Base-by-base conservation (phyloP, 2,113 vertebrate species). In the Neolamprologus fasciatus region DNA sequence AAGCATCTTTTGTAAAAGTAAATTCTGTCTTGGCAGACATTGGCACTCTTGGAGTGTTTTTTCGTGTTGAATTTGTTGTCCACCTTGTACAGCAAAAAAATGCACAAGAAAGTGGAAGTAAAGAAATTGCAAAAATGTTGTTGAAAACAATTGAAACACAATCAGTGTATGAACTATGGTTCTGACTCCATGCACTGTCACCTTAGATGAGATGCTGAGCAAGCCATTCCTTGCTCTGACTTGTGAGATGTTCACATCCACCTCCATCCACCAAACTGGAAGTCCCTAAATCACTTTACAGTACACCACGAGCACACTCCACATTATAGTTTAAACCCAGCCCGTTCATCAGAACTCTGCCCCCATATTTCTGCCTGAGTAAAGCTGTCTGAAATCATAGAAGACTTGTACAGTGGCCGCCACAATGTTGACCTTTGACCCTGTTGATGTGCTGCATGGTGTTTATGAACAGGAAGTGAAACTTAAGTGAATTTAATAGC, bases 401-500 rank as follows among this genome's bases (percentile, higher is more conserved):
- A 88, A 84, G 87, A 71, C 31, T 68, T 7, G 13, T 86, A 14
- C 50, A n/a, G 82, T 51, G 51, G 45, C 81, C 31, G 61, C 14
- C 4, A 76, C 83, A 4, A 80, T 54, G 7, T 3, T 66, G 88
- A 90, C 90, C 91, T 83, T 47, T 26, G 86, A 89, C 86, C 89
- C 82, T 84, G 82, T 84, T 91, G 89, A 71, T 83, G 76, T 17
- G 79, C 78, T 10, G 80, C 53, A 40, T 57, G 83, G 55, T 16
- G 86, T 91, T 81, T 50, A 21, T 47, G 88, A 91, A 89, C 92
- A 91, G 89, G 89, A 93, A 93, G 91, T 87, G 90, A 91, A 91
- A 91, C 54, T 94, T 91, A 91, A 94, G 91, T 92, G 89, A 92
- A 91, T 94, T 89, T 92, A 90, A 91, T 91, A 85, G 82, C 87